Base-by-base conservation (phyloP, 2,797 vertebrate species). In the Gobio occitaniae region DNA sequence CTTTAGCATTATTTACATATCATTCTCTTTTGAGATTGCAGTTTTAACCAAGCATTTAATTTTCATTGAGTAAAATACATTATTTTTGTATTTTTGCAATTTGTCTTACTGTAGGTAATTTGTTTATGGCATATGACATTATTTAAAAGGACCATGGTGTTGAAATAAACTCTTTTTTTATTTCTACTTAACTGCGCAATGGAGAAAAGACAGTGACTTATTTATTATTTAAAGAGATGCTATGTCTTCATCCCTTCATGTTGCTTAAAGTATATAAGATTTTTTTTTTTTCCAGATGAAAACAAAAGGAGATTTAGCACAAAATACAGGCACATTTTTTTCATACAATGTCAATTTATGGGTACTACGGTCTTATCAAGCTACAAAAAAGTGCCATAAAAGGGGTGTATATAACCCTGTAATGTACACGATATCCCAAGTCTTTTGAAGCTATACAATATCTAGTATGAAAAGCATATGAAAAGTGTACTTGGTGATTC, bases 21-120 rank as follows among this genome's bases (percentile, higher is more conserved):
- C 15, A 44, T 66, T 78, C 76, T 84, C 50, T 82, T 70, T 71
- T 38, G 69, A 84, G 82, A 89, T 83, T 89, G 78, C 79, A 87
- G 86, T 69, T 21, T 88, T 92, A 90, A 91, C 86, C 87, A 85
- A 79, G 25, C 89, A 82, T 91, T 84, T 77, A 88, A 66, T 86
- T 89, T 90, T 59, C 48, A 80, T 41, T 69, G 81, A 86, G 75
- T 91, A 89, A 92, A 93, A 71, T 68, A 75, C 88, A 86, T 85
- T 93, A 93, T 93, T 94, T 94, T 94, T 95, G 89, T 94, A 94
- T 90, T 92, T 92, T 91, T n/a, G 8, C 44, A 78, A 69, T 86
- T 90, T 81, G 86, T 78, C 75, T 90, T 89, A 21, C 91, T 91
- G 36, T 92, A 89, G 88, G 38, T 91, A 59, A 63, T 89, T 86